Percentiles rank a stretch among this genome's conserved stretches.
phyloP scores from a whole-genome alignment of 53 echinoderm and acorn worm species.

The Pentamera pediparva region DNA sequence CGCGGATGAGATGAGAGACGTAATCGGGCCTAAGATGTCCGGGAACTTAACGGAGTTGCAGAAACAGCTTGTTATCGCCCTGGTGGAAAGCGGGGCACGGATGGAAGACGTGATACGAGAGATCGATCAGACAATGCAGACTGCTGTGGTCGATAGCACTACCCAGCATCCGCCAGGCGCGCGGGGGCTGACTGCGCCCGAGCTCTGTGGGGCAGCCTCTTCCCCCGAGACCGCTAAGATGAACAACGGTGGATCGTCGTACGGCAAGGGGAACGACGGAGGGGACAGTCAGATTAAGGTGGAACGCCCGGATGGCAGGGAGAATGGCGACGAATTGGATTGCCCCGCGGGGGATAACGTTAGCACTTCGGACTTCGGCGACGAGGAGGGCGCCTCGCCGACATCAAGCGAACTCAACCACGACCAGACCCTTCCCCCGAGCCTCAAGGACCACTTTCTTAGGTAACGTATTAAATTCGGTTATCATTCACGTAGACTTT shows the following conservation, averaged over 20 bases:
- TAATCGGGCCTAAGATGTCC: constrained; percentile 48
- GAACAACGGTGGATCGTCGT: constrained; percentile 10
- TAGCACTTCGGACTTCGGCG: constrained; percentile 35
- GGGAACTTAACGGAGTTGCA: constrained; percentile 72
- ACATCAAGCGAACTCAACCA: constrained; percentile 17
- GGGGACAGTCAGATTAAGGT: constrained; percentile 2
- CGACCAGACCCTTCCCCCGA: constrained; percentile 40
- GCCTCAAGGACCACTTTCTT: constrained; percentile 58
- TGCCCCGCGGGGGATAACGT: constrained; percentile 35
- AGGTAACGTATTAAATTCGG: constrained; percentile 44
- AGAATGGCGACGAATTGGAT: neutral
- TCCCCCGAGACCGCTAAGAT: constrained; percentile 33
- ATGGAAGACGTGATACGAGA: constrained; percentile 63
- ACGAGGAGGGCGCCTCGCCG: constrained; percentile 41
- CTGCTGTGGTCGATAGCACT: neutral
- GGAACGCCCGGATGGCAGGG: constrained; percentile 12
- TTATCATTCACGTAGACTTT: neutral
- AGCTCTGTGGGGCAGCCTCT: constrained; percentile 16
- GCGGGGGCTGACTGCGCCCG: constrained; percentile 17
- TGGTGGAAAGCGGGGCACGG: constrained; percentile 60
- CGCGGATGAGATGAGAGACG: constrained; percentile 32
- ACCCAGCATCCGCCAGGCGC: constrained; percentile 6
- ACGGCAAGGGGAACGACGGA: neutral
- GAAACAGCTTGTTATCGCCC: constrained; percentile 64
- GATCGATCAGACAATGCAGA: constrained; percentile 36